A percentile compares a stretch with the other conserved stretches of the same genome.
These are phyloP conservation scores for Lophochroa leadbeateri DNA, from an alignment of 2,113 vertebrate genomes.

Conservation along the genomic window DNA sequence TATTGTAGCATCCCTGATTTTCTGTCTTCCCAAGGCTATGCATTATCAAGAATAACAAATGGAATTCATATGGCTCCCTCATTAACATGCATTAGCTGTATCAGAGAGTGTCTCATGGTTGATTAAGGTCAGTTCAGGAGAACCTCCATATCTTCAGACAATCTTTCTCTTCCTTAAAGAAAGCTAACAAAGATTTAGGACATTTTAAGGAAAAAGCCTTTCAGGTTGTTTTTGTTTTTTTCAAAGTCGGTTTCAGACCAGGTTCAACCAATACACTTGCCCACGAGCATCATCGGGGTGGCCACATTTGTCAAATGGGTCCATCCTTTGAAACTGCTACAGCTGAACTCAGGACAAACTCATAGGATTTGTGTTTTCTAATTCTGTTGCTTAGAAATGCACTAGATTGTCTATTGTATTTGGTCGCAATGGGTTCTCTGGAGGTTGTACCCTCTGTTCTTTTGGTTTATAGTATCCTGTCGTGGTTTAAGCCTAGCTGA, in stretches of 20 bases:
- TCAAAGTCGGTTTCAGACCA: not conserved
- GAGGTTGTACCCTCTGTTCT: not conserved
- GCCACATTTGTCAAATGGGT: not conserved
- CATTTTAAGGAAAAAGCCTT: not conserved
- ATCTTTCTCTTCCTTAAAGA: not conserved
- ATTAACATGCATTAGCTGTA: constrained; percentile 46
- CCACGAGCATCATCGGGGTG: not conserved
- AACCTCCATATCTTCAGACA: not conserved
- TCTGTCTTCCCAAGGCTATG: constrained; percentile 41
- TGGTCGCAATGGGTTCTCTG: not conserved
- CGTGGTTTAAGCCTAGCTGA: too few relatives aligned
- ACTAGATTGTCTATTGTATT: not conserved
- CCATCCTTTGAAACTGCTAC: not conserved
- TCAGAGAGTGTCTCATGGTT: not conserved
- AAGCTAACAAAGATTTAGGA: not conserved
- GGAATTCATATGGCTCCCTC: constrained; percentile 3
- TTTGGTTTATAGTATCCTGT: not conserved
- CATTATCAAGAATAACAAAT: constrained; percentile 63
- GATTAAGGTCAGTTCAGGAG: constrained; percentile 23
- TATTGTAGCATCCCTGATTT: constrained; percentile 19
- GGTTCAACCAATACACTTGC: not conserved
- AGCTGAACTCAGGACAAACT: not conserved
- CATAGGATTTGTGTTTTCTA: not conserved
- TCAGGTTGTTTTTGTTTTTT: not conserved
- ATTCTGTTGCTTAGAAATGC: not conserved